Percentiles rank a stretch among this genome's conserved stretches.
Conservation (phyloP, 2,113 vertebrate species). For the Aspidoscelis tigris region DNA sequence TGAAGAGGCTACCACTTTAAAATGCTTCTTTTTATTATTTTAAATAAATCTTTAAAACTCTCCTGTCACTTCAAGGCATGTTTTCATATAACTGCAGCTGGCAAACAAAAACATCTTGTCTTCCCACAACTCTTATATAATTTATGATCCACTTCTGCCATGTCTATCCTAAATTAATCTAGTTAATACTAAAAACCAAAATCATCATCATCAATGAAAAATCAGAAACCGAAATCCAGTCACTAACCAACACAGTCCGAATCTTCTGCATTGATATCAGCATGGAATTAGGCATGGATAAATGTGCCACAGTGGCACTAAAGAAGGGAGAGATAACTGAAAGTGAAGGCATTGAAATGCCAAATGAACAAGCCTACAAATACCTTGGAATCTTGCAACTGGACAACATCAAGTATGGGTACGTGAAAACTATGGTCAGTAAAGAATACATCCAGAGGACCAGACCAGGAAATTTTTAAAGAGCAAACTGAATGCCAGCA, state of each 20-base stretch:
- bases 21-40: constrained; percentile 21
- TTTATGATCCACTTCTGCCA: neutral
- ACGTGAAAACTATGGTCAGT: too few species aligned
- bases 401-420: too few species aligned
- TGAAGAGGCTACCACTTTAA: constrained; percentile 27
- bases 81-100: neutral
- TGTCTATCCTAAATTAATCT: neutral
- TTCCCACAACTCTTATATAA: constrained; percentile 15
- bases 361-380: too few species aligned
- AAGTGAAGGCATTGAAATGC: too few species aligned
- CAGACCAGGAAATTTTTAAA: too few species aligned
- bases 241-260: neutral
- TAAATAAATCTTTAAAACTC: neutral
- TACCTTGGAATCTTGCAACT: too few species aligned
- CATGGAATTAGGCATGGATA: too few species aligned
- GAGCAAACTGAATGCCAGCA: too few species aligned
- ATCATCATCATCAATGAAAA: neutral
- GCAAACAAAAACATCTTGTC: constrained; percentile 5
- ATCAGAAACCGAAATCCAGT: neutral
- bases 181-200: constrained; percentile 1
- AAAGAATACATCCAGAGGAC: too few species aligned
- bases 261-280: too few species aligned
- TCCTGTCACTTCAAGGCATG: constrained; percentile 8
- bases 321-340: too few species aligned
- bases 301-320: too few species aligned